Conservation (phyloP, 2,797 vertebrate species). For the Poecilia velifera region DNA sequence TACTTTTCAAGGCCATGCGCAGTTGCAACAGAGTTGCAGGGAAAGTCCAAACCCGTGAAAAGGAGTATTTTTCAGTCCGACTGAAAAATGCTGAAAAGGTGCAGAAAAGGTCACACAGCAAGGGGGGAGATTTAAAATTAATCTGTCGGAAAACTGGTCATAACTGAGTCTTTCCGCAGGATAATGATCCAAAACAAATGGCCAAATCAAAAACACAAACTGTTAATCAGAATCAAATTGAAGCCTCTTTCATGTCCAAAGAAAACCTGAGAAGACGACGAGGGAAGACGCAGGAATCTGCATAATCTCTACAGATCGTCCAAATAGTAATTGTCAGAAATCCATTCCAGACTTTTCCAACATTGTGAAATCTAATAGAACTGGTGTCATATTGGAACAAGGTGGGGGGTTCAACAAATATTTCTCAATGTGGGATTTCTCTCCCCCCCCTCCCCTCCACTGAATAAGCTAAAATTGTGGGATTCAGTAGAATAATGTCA, state of each 20-base stretch:
- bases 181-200: not conserved
- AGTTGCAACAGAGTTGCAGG: constrained; percentile 51
- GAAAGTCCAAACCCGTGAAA: constrained; percentile 38
- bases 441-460: not conserved
- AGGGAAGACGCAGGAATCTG: not conserved
- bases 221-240: too few species aligned
- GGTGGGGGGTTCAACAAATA: not conserved
- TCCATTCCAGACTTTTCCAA: not conserved
- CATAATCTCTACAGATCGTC: too few species aligned
- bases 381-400: not conserved
- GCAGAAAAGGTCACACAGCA: too few species aligned
- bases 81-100: not conserved
- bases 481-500: too few species aligned
- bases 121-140: not conserved
- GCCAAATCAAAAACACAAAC: not conserved
- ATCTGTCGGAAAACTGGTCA: not conserved
- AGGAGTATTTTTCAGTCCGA: too few species aligned
- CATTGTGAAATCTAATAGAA: not conserved
- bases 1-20: constrained; percentile 55
- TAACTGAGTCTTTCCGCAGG: not conserved
- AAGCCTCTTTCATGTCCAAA: not conserved
- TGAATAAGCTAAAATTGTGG: too few species aligned
- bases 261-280: not conserved
- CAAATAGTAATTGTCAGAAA: too few species aligned
- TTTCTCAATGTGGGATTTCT: not conserved